Percentiles rank a stretch among this genome's conserved stretches.
Conservation (phyloP, 2,888 invertebrate species). For the Escarpia spicata region DNA sequence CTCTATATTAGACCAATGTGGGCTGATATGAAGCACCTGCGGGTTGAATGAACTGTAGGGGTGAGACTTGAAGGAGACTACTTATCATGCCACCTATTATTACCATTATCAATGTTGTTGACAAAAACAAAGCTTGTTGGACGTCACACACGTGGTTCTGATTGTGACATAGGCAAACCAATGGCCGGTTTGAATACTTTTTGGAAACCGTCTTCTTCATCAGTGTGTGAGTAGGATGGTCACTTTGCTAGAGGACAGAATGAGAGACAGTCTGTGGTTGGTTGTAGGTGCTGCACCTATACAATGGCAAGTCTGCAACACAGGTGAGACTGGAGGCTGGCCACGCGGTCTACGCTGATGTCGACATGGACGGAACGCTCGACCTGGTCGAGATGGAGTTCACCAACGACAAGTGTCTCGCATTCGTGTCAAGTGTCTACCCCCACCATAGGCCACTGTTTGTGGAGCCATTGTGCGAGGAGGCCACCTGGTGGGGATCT, state of each 20-base stretch:
- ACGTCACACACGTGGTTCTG: no score
- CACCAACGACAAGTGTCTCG: slow-evolving; percentile 29
- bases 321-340: background rate
- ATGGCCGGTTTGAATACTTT: no score
- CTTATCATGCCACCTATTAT: no score
- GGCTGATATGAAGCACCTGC: no score
- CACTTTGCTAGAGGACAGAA: slow-evolving; percentile 32
- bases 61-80: no score
- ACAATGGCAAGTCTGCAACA: background rate
- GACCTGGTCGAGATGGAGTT: slow-evolving; percentile 30
- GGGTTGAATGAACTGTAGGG: no score
- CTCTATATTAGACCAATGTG: no score
- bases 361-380: slow-evolving; percentile 49
- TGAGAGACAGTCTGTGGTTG: background rate
- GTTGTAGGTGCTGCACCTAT: background rate
- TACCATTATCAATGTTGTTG: no score
- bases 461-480: slow-evolving; percentile 52
- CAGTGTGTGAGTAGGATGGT: slow-evolving; percentile 28
- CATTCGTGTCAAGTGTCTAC: slow-evolving; percentile 33
- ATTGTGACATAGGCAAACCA: no score
- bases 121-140: no score
- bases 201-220: no score
- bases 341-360: slow-evolving; percentile 48
- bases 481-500: slow-evolving; percentile 42
- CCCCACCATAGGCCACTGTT: slow-evolving; percentile 49